phyloP scores from a whole-genome alignment of 1,140 invertebrate genomes.

The Polyergus mexicanus region DNA sequence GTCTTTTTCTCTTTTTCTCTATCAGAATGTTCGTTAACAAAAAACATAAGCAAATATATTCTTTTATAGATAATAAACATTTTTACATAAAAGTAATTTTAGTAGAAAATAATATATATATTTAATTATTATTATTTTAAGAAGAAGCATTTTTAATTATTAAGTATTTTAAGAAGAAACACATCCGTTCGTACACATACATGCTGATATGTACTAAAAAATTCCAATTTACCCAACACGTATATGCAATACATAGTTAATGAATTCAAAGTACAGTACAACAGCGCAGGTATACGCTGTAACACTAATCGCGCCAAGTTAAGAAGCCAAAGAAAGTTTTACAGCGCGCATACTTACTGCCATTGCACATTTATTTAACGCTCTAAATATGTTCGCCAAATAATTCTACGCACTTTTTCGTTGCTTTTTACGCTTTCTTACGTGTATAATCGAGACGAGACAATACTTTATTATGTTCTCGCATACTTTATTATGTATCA shows the following conservation, averaged over 20 bases:
- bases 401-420: too few relatives aligned
- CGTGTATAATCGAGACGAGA: not conserved
- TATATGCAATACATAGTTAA: not conserved
- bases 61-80: not conserved
- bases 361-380: not conserved
- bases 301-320: not conserved
- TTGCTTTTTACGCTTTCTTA: too few relatives aligned
- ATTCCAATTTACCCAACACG: not conserved
- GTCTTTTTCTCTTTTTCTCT: too few relatives aligned
- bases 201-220: not conserved
- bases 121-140: not conserved
- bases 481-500: not conserved
- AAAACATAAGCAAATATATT: not conserved
- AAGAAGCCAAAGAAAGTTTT: not conserved
- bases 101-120: not conserved
- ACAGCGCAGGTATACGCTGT: not conserved
- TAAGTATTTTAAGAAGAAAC: not conserved
- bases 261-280: conserved; percentile 1
- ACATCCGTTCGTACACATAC: not conserved
- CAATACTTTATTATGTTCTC: too few relatives aligned
- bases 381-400: not conserved
- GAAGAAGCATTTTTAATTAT: not conserved
- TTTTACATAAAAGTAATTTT: conserved; percentile 6
- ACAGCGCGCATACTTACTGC: not conserved
- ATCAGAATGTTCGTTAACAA: not conserved